A percentile compares a stretch with the other conserved stretches of the same genome.
These are phyloP conservation scores for Heliconius congener DNA, from an alignment of 1,140 invertebrate species.

Conservation along the genomic window DNA sequence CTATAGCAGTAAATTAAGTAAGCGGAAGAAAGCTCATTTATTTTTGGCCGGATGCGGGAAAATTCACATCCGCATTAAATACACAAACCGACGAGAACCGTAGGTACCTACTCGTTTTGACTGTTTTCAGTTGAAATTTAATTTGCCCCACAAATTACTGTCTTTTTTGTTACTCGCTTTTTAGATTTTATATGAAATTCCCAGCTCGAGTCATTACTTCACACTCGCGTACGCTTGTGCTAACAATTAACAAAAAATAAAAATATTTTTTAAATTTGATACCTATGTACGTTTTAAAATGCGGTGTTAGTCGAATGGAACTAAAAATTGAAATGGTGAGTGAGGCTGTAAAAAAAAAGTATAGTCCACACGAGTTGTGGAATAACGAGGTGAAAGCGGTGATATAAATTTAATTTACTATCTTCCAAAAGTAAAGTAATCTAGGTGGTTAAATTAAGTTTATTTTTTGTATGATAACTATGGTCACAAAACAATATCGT, in stretches of 20 bases:
- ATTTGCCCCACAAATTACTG: constrained; percentile 72
- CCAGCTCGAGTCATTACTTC: constrained; percentile 48
- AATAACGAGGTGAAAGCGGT: neutral
- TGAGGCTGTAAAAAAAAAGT: neutral
- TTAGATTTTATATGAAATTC: constrained; percentile 68
- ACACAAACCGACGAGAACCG: constrained; percentile 66
- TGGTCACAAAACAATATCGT: no score
- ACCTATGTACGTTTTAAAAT: constrained; percentile 2
- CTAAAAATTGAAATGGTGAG: neutral
- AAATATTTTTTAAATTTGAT: constrained; percentile 9
- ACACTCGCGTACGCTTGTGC: constrained; percentile 35
- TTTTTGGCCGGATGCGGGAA: constrained; percentile 77
- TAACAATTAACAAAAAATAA: constrained; percentile 9
- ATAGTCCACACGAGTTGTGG: neutral
- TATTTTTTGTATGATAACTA: no score
- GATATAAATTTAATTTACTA: neutral
- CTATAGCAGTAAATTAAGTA: constrained; percentile 77
- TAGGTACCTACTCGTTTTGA: constrained; percentile 60
- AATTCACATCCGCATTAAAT: constrained; percentile 80
- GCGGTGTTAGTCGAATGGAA: constrained; percentile 4
- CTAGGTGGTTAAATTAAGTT: no score
- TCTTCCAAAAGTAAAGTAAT: no score
- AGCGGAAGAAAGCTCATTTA: constrained; percentile 80
- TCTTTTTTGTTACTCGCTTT: constrained; percentile 75
- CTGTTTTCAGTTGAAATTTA: constrained; percentile 77